Base-by-base conservation (phyloP, 2,888 invertebrate species). In the Melieria omissa region DNA sequence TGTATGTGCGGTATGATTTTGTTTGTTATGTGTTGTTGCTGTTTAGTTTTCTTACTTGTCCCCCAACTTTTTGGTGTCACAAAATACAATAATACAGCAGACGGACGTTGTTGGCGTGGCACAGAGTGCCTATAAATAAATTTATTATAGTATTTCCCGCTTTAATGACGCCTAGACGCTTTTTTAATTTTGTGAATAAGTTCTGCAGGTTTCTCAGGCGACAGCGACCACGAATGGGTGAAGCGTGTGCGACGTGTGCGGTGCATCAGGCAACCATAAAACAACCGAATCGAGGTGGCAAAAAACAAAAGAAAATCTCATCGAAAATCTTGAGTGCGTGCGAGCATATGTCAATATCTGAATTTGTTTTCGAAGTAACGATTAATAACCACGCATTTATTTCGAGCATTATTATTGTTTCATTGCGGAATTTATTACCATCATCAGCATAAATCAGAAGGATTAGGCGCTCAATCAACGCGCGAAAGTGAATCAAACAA, bases 111-210 rank as follows among this genome's bases (percentile, higher is more conserved):
- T 76, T 78, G 82, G 77, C 29, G 79, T 79, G 72, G 80, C 79
- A 81, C 79, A 80, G 79, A 76, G 76, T 81, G 73, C 69, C 81
- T 84, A 84, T 78, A 81, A 83, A 83, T 84, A 83, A 78, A 80
- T 78, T 78, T 80, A 80, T 80, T 79, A 80, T 78, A 78, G 79
- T 80, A 82, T 81, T 83, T 81, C 77, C 80, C 81, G 74, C 76
- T 76, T 80, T 81, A 82, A 83, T 82, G 82, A 82, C 79, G 80
- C 80, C 79, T 77, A 77, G 78, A 79, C 77, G 73, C 71, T 79
- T 80, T 78, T 83, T 78, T 76, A 64, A 76, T 76, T 76, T n/a
- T 60, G n/a, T 69, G 67, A 67, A 67, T 70, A 73, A 44, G 49
- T 55, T 71, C 69, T 71, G 29, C 29, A 29, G 29, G 29, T 29